phyloP scores from a whole-genome alignment of 2,113 vertebrate species.

The Phyllopteryx taeniolatus region DNA sequence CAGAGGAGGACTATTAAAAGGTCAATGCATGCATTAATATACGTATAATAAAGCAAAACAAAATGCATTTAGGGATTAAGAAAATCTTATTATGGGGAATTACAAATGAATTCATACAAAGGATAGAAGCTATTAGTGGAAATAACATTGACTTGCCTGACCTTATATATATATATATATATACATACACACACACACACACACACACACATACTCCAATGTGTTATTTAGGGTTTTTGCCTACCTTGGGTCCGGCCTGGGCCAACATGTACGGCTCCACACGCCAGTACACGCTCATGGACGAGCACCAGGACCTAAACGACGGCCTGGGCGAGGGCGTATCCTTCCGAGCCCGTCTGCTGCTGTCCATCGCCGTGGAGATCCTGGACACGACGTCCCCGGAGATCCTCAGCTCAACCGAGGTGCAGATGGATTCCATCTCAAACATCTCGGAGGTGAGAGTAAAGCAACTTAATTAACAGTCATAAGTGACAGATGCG shows the following conservation, averaged over 20 bases:
- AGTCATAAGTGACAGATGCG: neutral
- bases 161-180: neutral
- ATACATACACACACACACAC: too few relatives aligned
- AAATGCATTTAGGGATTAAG: too few relatives aligned
- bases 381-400: constrained; percentile 89
- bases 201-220: too few relatives aligned
- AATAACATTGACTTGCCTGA: too few relatives aligned
- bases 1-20: constrained; percentile 2
- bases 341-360: constrained; percentile 90
- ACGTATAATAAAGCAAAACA: neutral
- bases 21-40: constrained; percentile 23
- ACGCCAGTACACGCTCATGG: constrained; percentile 92
- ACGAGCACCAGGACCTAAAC: constrained; percentile 96
- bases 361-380: constrained; percentile 87
- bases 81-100: neutral
- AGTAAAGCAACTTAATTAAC: neutral
- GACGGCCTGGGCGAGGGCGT: constrained; percentile 94
- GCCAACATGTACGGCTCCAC: constrained; percentile 98
- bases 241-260: constrained; percentile 92
- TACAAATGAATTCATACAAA: neutral
- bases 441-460: constrained; percentile 78
- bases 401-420: constrained; percentile 86
- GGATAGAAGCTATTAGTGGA: too few relatives aligned
- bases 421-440: constrained; percentile 86
- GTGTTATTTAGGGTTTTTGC: constrained; percentile 82